Conservation (phyloP, 2,113 vertebrate species). For the Rhinogobius similis region DNA sequence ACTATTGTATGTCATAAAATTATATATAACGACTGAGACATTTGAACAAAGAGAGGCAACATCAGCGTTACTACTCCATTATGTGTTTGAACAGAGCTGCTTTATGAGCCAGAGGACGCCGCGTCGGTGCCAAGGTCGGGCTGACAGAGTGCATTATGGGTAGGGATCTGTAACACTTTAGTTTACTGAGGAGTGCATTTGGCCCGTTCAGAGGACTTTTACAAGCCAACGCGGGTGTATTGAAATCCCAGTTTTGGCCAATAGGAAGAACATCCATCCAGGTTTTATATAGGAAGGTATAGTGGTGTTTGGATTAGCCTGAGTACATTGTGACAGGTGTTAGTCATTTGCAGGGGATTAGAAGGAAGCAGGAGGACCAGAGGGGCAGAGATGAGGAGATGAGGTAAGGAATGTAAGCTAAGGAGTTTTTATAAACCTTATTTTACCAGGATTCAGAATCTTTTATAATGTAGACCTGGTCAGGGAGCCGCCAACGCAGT, state of each 20-base stretch:
- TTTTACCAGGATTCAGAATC: too few relatives aligned
- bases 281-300: conserved; percentile 10
- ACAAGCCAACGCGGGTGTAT: conserved; percentile 37
- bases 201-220: conserved; percentile 34
- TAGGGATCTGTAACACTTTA: conserved; percentile 57
- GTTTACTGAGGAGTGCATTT: conserved; percentile 65
- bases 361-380: conserved; percentile 29
- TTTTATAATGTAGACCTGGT: too few relatives aligned
- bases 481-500: too few relatives aligned
- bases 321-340: conserved; percentile 54
- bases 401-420: conserved; percentile 9
- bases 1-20: too few relatives aligned
- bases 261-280: conserved; percentile 3
- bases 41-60: too few relatives aligned
- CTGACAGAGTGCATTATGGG: conserved; percentile 68
- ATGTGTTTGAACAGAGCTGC: conserved; percentile 38
- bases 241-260: conserved; percentile 41
- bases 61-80: not conserved
- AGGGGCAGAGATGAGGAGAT: conserved; percentile 26
- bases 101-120: conserved; percentile 49
- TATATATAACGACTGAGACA: too few relatives aligned
- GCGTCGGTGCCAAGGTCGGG: conserved; percentile 65
- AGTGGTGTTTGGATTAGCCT: conserved; percentile 52
- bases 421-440: too few relatives aligned
- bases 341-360: conserved; percentile 50